Conservation (phyloP, 2,113 vertebrate species). For the Sinocyclocheilus maitianheensis region DNA sequence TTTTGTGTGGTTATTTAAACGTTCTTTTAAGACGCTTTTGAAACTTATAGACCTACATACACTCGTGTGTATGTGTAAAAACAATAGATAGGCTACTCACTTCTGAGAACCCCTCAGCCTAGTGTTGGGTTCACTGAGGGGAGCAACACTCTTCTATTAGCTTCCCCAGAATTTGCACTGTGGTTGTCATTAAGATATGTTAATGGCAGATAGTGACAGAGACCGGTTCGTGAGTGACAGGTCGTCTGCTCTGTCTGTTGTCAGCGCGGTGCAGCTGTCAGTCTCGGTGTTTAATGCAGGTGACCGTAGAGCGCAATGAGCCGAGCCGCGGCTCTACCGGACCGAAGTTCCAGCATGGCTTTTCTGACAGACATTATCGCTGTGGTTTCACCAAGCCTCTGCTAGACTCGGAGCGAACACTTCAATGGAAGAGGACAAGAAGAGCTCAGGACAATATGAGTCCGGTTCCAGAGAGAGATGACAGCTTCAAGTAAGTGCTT, state of each 20-base stretch:
- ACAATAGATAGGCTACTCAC: neutral
- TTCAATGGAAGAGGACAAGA: slow-evolving; percentile 27
- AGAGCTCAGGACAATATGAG: slow-evolving; percentile 20
- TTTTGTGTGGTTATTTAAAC: too few relatives aligned
- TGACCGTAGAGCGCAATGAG: slow-evolving; percentile 10
- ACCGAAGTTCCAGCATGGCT: slow-evolving; percentile 4
- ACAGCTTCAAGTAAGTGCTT: slow-evolving; percentile 50
- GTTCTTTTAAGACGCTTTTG: neutral
- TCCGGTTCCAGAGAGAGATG: slow-evolving; percentile 29
- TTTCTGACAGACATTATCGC: neutral
- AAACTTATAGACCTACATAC: neutral
- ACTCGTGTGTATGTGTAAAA: neutral
- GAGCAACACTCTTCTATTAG: neutral
- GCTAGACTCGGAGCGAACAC: neutral
- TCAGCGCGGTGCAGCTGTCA: neutral
- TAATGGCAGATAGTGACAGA: neutral
- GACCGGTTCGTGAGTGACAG: slow-evolving; percentile 1
- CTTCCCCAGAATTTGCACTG: neutral
- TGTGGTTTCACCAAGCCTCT: slow-evolving; percentile 10
- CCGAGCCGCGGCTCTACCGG: neutral
- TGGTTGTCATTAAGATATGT: neutral
- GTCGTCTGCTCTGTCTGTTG: neutral
- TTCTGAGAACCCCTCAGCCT: neutral
- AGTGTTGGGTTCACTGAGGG: neutral
- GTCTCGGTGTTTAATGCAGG: slow-evolving; percentile 36